Evolutionary conservation across 2,888 invertebrate species (phyloP), one percentile per base, ranked within the genome.

Genomic region (Machimus rusticus): DNA sequence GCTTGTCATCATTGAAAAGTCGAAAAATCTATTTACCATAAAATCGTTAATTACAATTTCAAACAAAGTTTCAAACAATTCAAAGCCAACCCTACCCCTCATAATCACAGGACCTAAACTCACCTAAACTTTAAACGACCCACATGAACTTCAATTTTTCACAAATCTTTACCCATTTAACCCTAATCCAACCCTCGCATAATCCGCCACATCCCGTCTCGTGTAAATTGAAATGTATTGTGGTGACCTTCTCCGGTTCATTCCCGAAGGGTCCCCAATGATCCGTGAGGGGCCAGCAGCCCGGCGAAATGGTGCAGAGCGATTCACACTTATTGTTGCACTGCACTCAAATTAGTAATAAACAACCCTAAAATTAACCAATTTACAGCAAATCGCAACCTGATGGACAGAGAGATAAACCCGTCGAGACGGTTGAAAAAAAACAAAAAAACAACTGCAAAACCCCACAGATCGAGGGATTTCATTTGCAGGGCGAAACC

Each of bases 321-420:
- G 12, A 78, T 78, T 78, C 37, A 78, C 78, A 78, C 78, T 78
- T 78, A 78, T 46, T 66, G 23, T 28, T 43, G 78, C 43, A 12
- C 8, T 78, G 78, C 78, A 78, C 43, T 78, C 39, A 46, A 78
- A 78, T 78, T 78, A 78, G 78, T 43, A 34, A 23, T 78, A 78
- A 78, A 78, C 78, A 78, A 78, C 78, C 78, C 78, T 23, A 78
- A 78, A 78, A 78, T 78, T 78, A 78, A 78, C 78, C 78, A 39
- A 78, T 39, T 43, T 78, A 39, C 39, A 78, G 16, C 39, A 78
- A 39, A 78, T 78, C 37, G 37, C 78, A 23, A 23, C 5, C 14
- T 34, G 43, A 43, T 39, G 78, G 43, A 39, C 43, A 23, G 39
- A 43, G 0, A 34, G 34, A 34, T 34, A 34, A 43, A 78, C 39